Evolutionary conservation across 2,888 invertebrate genomes (phyloP), one percentile per base, ranked within the genome.

Genomic region (Platycheirus albimanus): DNA sequence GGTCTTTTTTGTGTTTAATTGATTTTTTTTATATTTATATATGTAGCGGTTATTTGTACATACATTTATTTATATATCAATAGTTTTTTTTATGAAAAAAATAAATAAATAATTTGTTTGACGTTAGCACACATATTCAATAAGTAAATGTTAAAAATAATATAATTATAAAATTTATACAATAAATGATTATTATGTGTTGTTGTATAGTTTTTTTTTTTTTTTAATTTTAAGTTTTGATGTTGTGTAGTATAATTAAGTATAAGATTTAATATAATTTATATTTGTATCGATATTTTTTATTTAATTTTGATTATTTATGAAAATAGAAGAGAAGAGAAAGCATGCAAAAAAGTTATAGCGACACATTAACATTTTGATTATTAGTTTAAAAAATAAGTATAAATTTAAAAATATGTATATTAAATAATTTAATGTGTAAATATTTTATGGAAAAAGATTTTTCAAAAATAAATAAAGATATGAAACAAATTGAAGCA

Each of bases 51-150:
- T 85, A 80, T 86, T 83, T 67, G 76, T 84, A 83, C 72, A 85
- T 86, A 85, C 80, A 86, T 80, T 85, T 84, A 85, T 85, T 85
- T 85, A 86, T 77, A 85, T 86, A 86, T 86, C 43, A 45, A 61
- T 61, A 61, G 61, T 76, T 43, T 43, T 67, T 58, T 70, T 56
- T 54, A 61, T 71, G 43, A 58, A 81, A 85, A 74, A 78, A 67
- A 72, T n/a, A 67, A 85, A 86, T 86, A 72, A 77, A 77, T 72
- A 64, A 64, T 49, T 64, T 49, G 24, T 51, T 72, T 67, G 67
- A 81, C 64, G 71, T 89, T 88, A 87, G 89, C 89, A 89, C 87
- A 88, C 89, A 89, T 89, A 58, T 58, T 41, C 86, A 87, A 58
- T 63, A 71, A 67, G n/a, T n/a, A 71, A 66, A 71, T 58, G 47